Evolutionary conservation across 2,888 invertebrate genomes (phyloP), one percentile per base, ranked within the genome.

Genomic region (Lithophane socia): DNA sequence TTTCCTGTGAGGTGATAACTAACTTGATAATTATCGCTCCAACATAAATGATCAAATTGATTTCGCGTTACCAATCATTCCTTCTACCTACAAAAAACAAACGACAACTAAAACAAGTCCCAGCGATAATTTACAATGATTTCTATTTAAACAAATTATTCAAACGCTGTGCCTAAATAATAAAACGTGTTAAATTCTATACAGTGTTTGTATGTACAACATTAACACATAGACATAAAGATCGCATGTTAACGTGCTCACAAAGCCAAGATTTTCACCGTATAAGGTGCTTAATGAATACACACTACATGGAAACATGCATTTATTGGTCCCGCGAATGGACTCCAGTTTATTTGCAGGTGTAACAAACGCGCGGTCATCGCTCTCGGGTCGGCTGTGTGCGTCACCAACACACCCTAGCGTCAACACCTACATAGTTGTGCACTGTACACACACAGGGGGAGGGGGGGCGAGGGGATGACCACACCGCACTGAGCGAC

Each of bases 331-430:
- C 90, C 83, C 90, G 91, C 91, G 91, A 92, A 92, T 91, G 92
- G 91, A 91, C 92, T 93, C 92, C 87, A 84, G 91, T 93, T 91
- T 93, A 93, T 95, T 95, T 93, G 96, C 96, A 96, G 96, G 96
- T 96, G 96, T 94, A 93, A 93, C 94, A 91, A 91, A 92, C 92
- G 92, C 74, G 88, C 92, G 96, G 96, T 96, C 96, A 95, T 89
- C 93, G 96, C 93, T 92, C 96, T 92, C 92, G 69, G 79, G 80
- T 42, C 86, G 76, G 71, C 64, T 90, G 88, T 92, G 93, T 93
- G 92, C 90, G 88, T 79, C 85, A 79, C 78, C 84, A 91, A 87
- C 92, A 89, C 73, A 79, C 77, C 76, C 77, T 78, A 76, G 75
- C 71, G 75, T 67, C 54, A 60, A 65, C 80, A 73, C 77, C 73